Evolutionary conservation across 2,888 invertebrate species (phyloP).

Genomic region (Brachyptera putata): DNA sequence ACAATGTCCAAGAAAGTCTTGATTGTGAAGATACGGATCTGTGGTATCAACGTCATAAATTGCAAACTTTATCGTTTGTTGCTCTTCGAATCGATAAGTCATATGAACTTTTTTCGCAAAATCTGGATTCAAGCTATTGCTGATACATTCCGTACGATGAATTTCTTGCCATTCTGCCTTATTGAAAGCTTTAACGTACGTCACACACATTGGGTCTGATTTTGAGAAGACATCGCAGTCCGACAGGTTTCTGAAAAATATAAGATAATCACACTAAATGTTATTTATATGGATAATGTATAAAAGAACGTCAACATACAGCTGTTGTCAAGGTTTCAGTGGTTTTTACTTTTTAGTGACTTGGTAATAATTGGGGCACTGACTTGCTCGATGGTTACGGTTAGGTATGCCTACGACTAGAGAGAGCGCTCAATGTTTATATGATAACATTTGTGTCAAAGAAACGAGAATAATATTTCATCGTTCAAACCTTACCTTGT

Average conservation of each 20-base stretch:
- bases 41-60: slow-evolving; percentile 45
- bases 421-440: no score
- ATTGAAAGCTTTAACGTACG: slow-evolving; percentile 43
- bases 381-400: no score
- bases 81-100: slow-evolving; percentile 54
- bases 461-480: no score
- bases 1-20: slow-evolving; percentile 51
- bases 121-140: slow-evolving; percentile 49
- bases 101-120: slow-evolving; percentile 51
- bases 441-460: no score
- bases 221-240: slow-evolving; percentile 52
- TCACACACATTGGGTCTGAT: slow-evolving; percentile 53
- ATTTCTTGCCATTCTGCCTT: slow-evolving; percentile 43
- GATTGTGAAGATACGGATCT: slow-evolving; percentile 39
- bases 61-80: slow-evolving; percentile 52
- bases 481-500: no score
- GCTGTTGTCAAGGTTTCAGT: no score
- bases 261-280: neutral
- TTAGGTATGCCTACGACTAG: no score
- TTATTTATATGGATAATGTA: neutral
- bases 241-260: slow-evolving; percentile 44
- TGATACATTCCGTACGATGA: slow-evolving; percentile 47
- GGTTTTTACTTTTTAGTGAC: no score
- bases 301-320: neutral
- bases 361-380: no score